phyloP scores from a whole-genome alignment of 2,113 vertebrate species.

The Balaeniceps rex region DNA sequence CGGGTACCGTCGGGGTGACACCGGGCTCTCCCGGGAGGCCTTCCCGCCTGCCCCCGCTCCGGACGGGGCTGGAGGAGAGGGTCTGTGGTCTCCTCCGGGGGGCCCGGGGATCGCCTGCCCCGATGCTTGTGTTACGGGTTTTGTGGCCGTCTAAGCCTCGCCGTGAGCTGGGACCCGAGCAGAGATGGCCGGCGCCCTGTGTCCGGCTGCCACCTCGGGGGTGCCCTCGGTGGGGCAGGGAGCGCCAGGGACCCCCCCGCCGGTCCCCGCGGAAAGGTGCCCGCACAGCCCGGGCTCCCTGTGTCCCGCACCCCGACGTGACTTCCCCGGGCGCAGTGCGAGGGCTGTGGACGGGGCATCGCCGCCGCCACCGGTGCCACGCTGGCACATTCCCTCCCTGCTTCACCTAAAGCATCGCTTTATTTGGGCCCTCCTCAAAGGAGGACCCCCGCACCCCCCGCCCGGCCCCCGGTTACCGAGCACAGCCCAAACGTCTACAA shows the following conservation, averaged over 20 bases:
- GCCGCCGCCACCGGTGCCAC: background rate
- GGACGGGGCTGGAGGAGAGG: background rate
- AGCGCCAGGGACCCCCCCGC: background rate
- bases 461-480: background rate
- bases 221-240: background rate
- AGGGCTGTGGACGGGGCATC: background rate
- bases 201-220: background rate
- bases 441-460: background rate
- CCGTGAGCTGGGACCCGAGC: background rate
- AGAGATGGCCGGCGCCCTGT: background rate
- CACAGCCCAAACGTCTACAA: background rate
- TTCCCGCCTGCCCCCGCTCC: background rate
- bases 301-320: background rate
- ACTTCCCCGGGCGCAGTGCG: background rate
- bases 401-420: background rate
- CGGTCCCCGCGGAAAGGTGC: background rate
- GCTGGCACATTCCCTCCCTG: background rate
- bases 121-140: rapidly evolving
- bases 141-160: background rate
- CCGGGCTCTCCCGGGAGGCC: background rate
- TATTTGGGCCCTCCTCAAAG: background rate
- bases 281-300: background rate
- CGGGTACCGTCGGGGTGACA: background rate
- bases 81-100: too few relatives aligned
- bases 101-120: background rate